Evolutionary conservation across 2,797 vertebrate species (phyloP).

Genomic region (Mormyrops attenuatus): DNA sequence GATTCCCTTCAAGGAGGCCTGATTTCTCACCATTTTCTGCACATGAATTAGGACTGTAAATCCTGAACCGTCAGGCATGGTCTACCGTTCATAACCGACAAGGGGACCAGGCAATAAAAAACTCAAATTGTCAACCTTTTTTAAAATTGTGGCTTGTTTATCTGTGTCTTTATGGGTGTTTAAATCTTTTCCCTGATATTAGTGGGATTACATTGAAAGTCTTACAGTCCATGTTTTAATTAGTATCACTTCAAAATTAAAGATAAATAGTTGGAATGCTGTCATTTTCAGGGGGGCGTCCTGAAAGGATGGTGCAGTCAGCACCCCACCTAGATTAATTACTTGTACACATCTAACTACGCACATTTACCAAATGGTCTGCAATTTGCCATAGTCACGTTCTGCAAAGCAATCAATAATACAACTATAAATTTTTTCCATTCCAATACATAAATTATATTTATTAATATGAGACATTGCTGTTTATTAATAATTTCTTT

Average conservation of each 20-base stretch:
- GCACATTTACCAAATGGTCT: constrained; percentile 72
- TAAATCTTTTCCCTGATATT: constrained; percentile 68
- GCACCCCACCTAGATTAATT: constrained; percentile 68
- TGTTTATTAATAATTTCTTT: neutral
- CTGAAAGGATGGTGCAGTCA: constrained; percentile 76
- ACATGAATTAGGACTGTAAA: neutral
- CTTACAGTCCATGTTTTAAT: constrained; percentile 61
- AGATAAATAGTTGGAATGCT: constrained; percentile 70
- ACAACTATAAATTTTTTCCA: constrained; percentile 68
- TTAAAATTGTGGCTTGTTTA: constrained; percentile 67
- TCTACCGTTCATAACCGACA: neutral
- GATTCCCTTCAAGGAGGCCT: neutral
- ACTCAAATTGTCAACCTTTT: constrained; percentile 41
- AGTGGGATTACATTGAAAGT: constrained; percentile 63
- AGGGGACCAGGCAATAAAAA: constrained; percentile 49
- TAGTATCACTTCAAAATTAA: constrained; percentile 70
- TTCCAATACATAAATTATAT: constrained; percentile 58
- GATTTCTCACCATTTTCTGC: neutral
- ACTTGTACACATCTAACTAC: constrained; percentile 72
- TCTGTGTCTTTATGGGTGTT: constrained; percentile 69
- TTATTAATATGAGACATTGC: constrained; percentile 62
- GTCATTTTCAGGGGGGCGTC: constrained; percentile 62
- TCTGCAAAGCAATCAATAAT: constrained; percentile 70
- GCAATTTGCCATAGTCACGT: constrained; percentile 73
- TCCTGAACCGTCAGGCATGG: neutral